Evolutionary conservation across 2,797 vertebrate genomes (phyloP).

Genomic region (Tokudaia tokunoshimensis): DNA sequence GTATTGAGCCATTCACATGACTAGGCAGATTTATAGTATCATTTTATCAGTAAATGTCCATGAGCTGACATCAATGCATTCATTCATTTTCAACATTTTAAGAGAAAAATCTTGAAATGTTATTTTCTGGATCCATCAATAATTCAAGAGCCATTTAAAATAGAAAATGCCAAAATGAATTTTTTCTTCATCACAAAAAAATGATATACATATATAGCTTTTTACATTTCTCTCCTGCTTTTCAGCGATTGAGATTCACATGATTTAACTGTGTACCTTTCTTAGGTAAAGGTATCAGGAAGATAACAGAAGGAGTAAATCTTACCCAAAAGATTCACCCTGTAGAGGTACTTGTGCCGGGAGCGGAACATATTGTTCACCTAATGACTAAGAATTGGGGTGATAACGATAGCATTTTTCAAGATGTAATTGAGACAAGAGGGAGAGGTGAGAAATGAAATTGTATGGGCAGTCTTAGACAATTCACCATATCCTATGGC

Average conservation of each 20-base stretch:
- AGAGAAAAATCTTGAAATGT: conserved; percentile 36
- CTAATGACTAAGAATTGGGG: conserved; percentile 94
- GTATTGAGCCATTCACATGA: conserved; percentile 77
- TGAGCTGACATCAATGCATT: neutral
- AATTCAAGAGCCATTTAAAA: conserved; percentile 20
- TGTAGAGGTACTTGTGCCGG: conserved; percentile 93
- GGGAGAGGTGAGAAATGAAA: conserved; percentile 92
- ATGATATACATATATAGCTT: conserved; percentile 63
- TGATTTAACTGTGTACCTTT: conserved; percentile 90
- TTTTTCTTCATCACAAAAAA: conserved; percentile 76
- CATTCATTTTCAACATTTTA: neutral
- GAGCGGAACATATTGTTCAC: conserved; percentile 92
- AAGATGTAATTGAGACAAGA: conserved; percentile 94
- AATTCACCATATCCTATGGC: neutral
- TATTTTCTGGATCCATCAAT: conserved; percentile 17
- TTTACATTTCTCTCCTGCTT: conserved; percentile 76
- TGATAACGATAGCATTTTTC: conserved; percentile 96
- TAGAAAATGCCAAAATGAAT: neutral
- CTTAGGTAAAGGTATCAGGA: conserved; percentile 93
- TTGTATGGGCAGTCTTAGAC: conserved; percentile 62
- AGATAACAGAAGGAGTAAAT: conserved; percentile 92
- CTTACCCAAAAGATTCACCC: conserved; percentile 92
- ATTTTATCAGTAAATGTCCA: conserved; percentile 57
- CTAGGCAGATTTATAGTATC: conserved; percentile 77
- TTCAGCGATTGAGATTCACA: conserved; percentile 30